A percentile compares a stretch with the other conserved stretches of the same genome.
Evolutionary conservation across 2,113 vertebrate species (phyloP).

Genomic region (Solea senegalensis): DNA sequence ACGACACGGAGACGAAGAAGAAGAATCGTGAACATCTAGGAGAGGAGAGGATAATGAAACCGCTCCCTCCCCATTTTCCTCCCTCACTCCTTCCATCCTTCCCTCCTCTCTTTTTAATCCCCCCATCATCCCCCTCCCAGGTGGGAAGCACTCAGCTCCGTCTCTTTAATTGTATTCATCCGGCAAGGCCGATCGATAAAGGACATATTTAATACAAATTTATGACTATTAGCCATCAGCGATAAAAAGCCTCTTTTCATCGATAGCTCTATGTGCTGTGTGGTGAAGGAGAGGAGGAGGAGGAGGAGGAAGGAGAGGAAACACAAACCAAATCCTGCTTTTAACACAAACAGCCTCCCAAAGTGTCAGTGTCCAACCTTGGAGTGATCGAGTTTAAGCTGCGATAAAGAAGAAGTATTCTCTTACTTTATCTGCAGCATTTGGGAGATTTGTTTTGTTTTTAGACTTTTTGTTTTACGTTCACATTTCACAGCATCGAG

Average conservation of each 20-base stretch:
- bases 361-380: slow-evolving; percentile 62
- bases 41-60: slow-evolving; percentile 15
- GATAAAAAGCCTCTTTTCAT: slow-evolving; percentile 63
- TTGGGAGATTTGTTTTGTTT: slow-evolving; percentile 23
- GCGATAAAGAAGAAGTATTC: slow-evolving; percentile 44
- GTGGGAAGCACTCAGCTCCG: slow-evolving; percentile 72
- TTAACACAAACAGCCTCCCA: slow-evolving; percentile 68
- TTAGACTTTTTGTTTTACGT: slow-evolving; percentile 43
- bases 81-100: not conserved
- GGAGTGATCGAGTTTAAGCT: slow-evolving; percentile 58
- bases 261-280: slow-evolving; percentile 41
- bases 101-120: slow-evolving; percentile 34
- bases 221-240: slow-evolving; percentile 77
- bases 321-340: slow-evolving; percentile 61
- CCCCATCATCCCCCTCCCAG: slow-evolving; percentile 52
- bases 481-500: slow-evolving; percentile 47
- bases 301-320: slow-evolving; percentile 52
- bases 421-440: slow-evolving; percentile 37
- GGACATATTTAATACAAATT: slow-evolving; percentile 81
- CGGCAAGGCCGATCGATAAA: slow-evolving; percentile 77
- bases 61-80: not conserved
- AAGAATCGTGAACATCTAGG: not conserved
- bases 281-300: slow-evolving; percentile 55
- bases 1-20: slow-evolving; percentile 13
- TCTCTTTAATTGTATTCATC: slow-evolving; percentile 79